Base-by-base conservation (phyloP, 2,888 invertebrate genomes). In the Tipula unca region DNA sequence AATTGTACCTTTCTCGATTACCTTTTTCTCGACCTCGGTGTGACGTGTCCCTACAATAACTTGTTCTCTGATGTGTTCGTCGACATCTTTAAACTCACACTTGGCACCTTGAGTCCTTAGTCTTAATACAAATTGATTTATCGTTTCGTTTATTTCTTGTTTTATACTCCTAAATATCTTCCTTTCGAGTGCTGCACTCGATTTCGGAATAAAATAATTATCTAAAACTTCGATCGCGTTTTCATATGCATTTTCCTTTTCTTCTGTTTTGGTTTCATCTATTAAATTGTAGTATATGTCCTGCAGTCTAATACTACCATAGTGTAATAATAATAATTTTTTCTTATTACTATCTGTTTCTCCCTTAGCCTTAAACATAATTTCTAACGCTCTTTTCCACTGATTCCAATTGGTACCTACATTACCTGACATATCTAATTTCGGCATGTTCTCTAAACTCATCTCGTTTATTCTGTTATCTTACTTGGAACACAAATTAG, bases 41-140 rank as follows among this genome's bases (percentile, higher is more conserved):
- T 54, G 54, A n/a, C 54, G 54, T 54, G 54, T 54, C 17, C 54
- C 54, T n/a, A 54, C 17, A 17, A 54, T 54, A n/a, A 54, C 17
- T 54, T 54, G 54, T 54, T 54, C 54, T 54, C 54, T 54, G 17
- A 54, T 54, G 17, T 54, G 13, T 54, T 69, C 69, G 14, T 85
- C 69, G 5, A 85, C 29, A 14, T 69, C 85, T 17, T 54, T 54
- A 69, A 85, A 85, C 10, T 85, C 69, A 32, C 85, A 85, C 32
- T 39, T 36, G 13, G 29, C 69, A 29, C 48, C 85, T 69, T 85
- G 85, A 17, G 10, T 32, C 5, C 69, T 36, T 25, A 88, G 84
- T 84, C 87, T 86, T 17, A 88, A 83, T 5, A 88, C 29, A 85
- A 88, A 89, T 82, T 88, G 88, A 36, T 88, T 88, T 85, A 89